These are phyloP conservation scores for Anticlea derivata DNA, from an alignment of 2,888 invertebrate species.

Conservation along the genomic window DNA sequence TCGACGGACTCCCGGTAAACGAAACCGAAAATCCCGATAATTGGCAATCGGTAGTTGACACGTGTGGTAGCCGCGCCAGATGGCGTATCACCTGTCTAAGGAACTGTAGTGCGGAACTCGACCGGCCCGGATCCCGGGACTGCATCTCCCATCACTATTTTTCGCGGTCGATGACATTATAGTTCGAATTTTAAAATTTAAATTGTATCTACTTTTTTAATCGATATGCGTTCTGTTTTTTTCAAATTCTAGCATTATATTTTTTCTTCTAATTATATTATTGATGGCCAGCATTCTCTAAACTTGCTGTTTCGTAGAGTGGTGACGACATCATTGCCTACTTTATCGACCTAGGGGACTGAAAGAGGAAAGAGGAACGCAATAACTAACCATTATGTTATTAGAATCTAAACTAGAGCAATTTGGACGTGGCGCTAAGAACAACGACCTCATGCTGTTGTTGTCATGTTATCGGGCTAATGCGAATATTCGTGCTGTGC, in stretches of 20 bases:
- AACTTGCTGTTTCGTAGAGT: not conserved
- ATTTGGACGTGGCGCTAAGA: slow-evolving; percentile 63
- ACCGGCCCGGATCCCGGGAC: slow-evolving; percentile 47
- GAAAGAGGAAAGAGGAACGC: slow-evolving; percentile 4
- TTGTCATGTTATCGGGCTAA: too few relatives aligned
- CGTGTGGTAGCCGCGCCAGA: slow-evolving; percentile 67
- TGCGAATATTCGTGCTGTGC: too few relatives aligned
- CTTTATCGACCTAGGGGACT: slow-evolving; percentile 10
- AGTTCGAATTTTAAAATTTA: slow-evolving; percentile 36
- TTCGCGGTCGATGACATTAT: slow-evolving; percentile 62
- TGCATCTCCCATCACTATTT: slow-evolving; percentile 68
- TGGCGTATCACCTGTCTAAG: slow-evolving; percentile 66
- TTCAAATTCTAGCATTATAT: too few relatives aligned
- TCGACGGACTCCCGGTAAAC: slow-evolving; percentile 45
- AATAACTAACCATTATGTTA: slow-evolving; percentile 30
- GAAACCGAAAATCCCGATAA: slow-evolving; percentile 53
- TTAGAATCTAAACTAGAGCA: slow-evolving; percentile 52
- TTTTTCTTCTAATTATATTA: slow-evolving; percentile 1
- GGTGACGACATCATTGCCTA: slow-evolving; percentile 14
- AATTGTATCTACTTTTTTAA: slow-evolving; percentile 23
- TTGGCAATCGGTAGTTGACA: slow-evolving; percentile 65
- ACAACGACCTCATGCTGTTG: slow-evolving; percentile 78
- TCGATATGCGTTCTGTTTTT: too few relatives aligned
- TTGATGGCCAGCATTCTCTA: slow-evolving; percentile 9
- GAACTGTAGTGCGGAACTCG: slow-evolving; percentile 59